Conservation (phyloP, 2,113 vertebrate genomes). For the Budorcas taxicolor region DNA sequence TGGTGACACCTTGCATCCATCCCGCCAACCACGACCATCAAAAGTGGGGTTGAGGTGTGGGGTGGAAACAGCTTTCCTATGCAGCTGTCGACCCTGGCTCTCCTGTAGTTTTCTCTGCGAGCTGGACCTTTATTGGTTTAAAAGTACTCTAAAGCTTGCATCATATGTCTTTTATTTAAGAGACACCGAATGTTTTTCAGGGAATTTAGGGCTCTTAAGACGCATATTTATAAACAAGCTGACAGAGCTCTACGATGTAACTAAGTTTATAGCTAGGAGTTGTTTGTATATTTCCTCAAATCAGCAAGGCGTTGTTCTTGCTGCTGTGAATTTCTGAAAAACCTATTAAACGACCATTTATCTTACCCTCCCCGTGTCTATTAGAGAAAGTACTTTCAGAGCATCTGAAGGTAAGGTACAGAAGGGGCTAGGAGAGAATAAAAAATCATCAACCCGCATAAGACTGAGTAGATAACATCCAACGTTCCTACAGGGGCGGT, state of each 20-base stretch:
- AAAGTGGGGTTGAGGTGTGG: background rate
- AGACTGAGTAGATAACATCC: background rate
- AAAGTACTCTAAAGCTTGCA: constrained; percentile 56
- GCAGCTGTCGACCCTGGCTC: constrained; percentile 15
- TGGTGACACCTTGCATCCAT: constrained; percentile 11
- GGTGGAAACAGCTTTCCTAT: background rate
- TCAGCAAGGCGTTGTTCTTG: constrained; percentile 19
- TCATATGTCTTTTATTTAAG: constrained; percentile 81
- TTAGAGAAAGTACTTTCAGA: background rate
- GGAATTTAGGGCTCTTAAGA: constrained; percentile 70
- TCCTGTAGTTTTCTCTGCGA: constrained; percentile 49
- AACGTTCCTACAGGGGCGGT: fast-evolving
- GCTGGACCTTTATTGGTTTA: constrained; percentile 54
- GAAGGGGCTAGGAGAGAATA: background rate
- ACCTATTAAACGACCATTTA: background rate
- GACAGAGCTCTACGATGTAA: constrained; percentile 38
- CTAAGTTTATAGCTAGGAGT: constrained; percentile 16
- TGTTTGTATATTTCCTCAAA: constrained; percentile 36
- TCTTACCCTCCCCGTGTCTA: background rate
- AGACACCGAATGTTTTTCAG: constrained; percentile 57
- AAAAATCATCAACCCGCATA: background rate
- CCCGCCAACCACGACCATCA: background rate
- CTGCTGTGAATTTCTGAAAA: constrained; percentile 25
- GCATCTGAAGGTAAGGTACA: background rate
- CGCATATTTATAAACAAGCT: constrained; percentile 68